These are phyloP conservation scores for Tetanocera ferruginea DNA, from an alignment of 2,888 invertebrate genomes.

Conservation along the genomic window DNA sequence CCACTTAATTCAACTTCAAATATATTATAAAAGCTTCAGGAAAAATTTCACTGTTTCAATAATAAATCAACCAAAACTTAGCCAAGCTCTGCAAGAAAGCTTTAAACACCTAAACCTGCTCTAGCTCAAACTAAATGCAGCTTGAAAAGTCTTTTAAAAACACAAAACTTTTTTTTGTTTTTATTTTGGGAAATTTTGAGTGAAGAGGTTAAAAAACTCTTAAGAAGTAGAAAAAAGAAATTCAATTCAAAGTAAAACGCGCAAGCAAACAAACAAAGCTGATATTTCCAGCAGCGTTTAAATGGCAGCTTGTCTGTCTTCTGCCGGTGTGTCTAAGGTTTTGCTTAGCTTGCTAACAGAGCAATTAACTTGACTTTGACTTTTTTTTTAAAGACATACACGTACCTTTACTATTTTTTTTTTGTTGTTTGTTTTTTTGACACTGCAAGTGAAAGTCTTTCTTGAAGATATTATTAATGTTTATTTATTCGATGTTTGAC, in stretches of 20 bases:
- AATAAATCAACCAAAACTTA: too few relatives aligned
- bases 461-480: background rate
- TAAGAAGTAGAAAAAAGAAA: slow-evolving; percentile 15
- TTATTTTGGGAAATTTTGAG: background rate
- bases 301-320: background rate
- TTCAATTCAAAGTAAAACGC: slow-evolving; percentile 10
- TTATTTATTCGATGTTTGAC: slow-evolving; percentile 13
- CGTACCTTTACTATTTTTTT: background rate
- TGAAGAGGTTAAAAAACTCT: slow-evolving; percentile 7
- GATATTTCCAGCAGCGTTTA: background rate
- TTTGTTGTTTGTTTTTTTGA: slow-evolving; percentile 16
- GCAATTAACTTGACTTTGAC: background rate
- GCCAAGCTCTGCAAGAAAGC: too few relatives aligned
- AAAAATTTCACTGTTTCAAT: too few relatives aligned
- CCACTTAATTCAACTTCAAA: too few relatives aligned
- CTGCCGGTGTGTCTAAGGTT: background rate
- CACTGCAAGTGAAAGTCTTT: slow-evolving; percentile 32
- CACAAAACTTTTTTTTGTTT: background rate
- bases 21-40: too few relatives aligned
- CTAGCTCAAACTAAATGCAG: too few relatives aligned
- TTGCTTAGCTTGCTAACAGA: background rate
- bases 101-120: too few relatives aligned
- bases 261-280: background rate
- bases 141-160: background rate
- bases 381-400: background rate